Base-by-base conservation (phyloP, 2,888 invertebrate species). In the Diloba caeruleocephala region DNA sequence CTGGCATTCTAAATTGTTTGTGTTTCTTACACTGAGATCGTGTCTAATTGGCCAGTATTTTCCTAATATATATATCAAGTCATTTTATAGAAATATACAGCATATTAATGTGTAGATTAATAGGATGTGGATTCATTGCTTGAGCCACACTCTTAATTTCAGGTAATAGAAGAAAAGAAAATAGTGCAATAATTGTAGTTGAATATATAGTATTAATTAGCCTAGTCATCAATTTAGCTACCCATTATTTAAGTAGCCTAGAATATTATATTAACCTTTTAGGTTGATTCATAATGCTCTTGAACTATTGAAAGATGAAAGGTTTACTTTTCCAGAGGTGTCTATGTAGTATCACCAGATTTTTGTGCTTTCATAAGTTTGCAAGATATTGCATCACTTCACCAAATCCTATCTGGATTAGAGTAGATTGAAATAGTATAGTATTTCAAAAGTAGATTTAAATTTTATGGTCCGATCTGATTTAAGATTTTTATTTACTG, bases 371-470 rank as follows among this genome's bases (percentile, higher is more conserved):
- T 52, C 56, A 55, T 21, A 26, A 29, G n/a, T 14, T 32, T 21
- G 4, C 23, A 14, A 31, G 12, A 28, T 63, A 67, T 72, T 72
- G 59, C 70, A 72, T 69, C 72, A 71, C 55, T 28, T 36, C 44
- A 14, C 19, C 12, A 25, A 26, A n/a, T 10, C 9, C 10, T 34
- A 9, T 8, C 5, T 17, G 26, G 34, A 1, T 17, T 17, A 14
- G 12, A 41, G 9, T 37, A 21, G 2, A 31, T 26, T 3, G 6
- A n/a, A n/a, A n/a, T n/a, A n/a, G n/a, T n/a, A n/a, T n/a, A n/a
- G n/a, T n/a, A n/a, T n/a, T n/a, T n/a, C n/a, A n/a, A n/a, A n/a
- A n/a, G n/a, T n/a, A n/a, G n/a, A n/a, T n/a, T n/a, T 23, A 17
- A 6, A 12, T 32, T 42, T 36, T 8, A 12, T 26, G n/a, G 8